Base-by-base conservation (phyloP, 2,888 invertebrate genomes). In the Pogonocherus hispidulus region DNA sequence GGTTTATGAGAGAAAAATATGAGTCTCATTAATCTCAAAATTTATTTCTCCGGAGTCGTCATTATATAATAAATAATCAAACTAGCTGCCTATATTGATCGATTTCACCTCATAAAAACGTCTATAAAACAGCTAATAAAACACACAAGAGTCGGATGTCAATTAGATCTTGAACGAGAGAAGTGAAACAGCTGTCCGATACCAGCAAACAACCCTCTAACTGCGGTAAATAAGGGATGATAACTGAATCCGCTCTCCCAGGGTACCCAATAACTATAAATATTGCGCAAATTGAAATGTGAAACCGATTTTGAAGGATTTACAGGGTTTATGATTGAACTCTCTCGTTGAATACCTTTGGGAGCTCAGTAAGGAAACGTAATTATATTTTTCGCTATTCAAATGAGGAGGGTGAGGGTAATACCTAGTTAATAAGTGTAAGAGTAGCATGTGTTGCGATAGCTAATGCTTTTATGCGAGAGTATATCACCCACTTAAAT, bases 261-360 rank as follows among this genome's bases (percentile, higher is more conserved):
- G 69, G 71, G 76, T 76, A 73, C 74, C 80, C 79, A 79, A 79
- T 79, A 79, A 78, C 80, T 79, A 80, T 80, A 80, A 80, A 80
- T 80, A 80, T 80, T 80, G 71, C 80, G 71, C 77, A 80, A 80
- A 80, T 80, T 80, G 80, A 77, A 78, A 80, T 27, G 35, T 49
- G 70, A 73, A 41, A 35, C 51, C 49, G 32, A n/a, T 49, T 51
- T 32, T 22, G 32, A 54, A 47, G 35, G 47, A 47, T 14, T 16
- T 44, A 2, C 23, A 51, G 19, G 19, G 11, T 54, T 54, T 27
- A 54, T 27, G 32, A n/a, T 14, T 41, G 11, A 3, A 9, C 14
- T 3, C 44, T 18, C 44, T 5, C 14, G n/a, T 6, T 16, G 44
- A 14, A 44, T 8, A 8, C 44, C 44, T n/a, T 14, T 6, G 44